phyloP scores from a whole-genome alignment of 2,113 vertebrate species.

The Uria aalge region DNA sequence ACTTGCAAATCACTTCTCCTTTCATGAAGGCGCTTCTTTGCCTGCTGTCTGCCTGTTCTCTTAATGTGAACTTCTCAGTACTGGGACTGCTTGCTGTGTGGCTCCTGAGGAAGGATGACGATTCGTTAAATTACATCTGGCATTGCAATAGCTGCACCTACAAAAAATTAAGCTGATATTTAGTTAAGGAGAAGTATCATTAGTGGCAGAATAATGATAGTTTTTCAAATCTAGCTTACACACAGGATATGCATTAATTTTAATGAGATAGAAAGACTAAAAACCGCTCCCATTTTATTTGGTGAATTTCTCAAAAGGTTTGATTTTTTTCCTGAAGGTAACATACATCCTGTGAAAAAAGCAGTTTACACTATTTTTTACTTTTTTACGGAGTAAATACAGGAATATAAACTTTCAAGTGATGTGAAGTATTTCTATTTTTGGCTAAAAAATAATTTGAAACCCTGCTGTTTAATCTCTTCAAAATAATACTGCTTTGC shows the following conservation, averaged over 20 bases:
- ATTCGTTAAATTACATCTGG: not conserved
- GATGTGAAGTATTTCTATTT: not conserved
- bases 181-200: not conserved
- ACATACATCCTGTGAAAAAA: not conserved
- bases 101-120: not conserved
- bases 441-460: not conserved
- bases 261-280: not conserved
- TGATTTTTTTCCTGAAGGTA: not conserved
- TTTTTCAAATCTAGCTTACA: not conserved
- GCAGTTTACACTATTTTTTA: not conserved
- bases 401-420: not conserved
- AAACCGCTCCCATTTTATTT: not conserved
- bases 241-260: not conserved
- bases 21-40: not conserved
- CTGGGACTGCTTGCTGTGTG: not conserved
- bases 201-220: not conserved
- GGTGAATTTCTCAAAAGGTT: not conserved
- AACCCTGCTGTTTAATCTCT: not conserved
- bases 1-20: not conserved
- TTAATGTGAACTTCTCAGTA: not conserved
- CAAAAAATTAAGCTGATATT: not conserved
- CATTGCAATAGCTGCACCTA: not conserved
- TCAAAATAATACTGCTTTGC: not conserved
- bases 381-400: not conserved
- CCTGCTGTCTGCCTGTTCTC: not conserved